Percentiles rank a stretch among this genome's conserved stretches.
Conservation (phyloP, 1,140 invertebrate species). For the Bradynema listronoti region DNA sequence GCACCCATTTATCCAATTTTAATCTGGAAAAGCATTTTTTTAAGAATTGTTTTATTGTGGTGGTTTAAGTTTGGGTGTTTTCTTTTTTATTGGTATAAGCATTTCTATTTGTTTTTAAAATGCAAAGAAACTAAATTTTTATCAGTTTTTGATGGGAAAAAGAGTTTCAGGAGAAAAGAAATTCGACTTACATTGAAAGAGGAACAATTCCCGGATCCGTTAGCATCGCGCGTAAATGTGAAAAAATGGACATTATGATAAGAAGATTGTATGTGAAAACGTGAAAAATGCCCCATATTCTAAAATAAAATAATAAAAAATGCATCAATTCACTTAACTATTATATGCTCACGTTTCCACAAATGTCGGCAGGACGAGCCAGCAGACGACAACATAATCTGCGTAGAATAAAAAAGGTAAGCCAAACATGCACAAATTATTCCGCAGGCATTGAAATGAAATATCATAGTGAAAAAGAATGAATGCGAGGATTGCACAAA, state of each 20-base stretch:
- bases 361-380: conserved; percentile 77
- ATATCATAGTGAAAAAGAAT: too few species aligned
- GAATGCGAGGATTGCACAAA: too few species aligned
- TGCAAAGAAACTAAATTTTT: too few species aligned
- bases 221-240: conserved; percentile 75
- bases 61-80: too few species aligned
- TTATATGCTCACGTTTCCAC: conserved; percentile 75
- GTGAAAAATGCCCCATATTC: conserved; percentile 77
- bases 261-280: conserved; percentile 74
- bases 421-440: conserved; percentile 77
- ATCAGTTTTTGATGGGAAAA: too few species aligned
- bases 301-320: conserved; percentile 60
- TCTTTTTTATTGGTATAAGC: too few species aligned
- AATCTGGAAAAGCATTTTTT: too few species aligned
- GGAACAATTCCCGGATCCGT: conserved; percentile 82
- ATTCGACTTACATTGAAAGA: conserved; percentile 59
- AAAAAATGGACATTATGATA: conserved; percentile 69
- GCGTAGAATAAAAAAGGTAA: conserved; percentile 78
- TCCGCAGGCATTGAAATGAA: conserved; percentile 85
- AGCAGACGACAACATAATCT: conserved; percentile 79
- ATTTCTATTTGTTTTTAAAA: too few species aligned
- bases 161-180: too few species aligned
- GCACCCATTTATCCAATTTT: too few species aligned
- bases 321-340: too few species aligned
- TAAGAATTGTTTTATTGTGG: too few species aligned